phyloP scores from a whole-genome alignment of 2,113 vertebrate genomes.

The Prionailurus bengalensis region DNA sequence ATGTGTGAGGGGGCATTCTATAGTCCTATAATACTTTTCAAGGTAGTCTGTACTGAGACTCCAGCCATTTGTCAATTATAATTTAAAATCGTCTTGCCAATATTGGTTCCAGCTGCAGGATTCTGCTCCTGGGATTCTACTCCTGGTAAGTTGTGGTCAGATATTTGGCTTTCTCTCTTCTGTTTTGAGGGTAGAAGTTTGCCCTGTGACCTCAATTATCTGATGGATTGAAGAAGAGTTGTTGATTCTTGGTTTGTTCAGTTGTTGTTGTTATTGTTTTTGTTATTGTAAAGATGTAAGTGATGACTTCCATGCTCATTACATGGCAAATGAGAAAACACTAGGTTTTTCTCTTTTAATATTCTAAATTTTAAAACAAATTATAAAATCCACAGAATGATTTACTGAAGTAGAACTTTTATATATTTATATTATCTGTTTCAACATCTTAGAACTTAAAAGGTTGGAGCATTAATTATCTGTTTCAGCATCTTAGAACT shows the following conservation, averaged over 20 bases:
- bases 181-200: background rate
- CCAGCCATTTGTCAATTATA: background rate
- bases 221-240: background rate
- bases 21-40: background rate
- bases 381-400: background rate
- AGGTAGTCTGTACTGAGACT: background rate
- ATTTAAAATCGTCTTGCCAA: background rate
- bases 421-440: background rate
- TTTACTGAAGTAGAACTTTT: background rate
- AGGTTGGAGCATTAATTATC: constrained; percentile 9
- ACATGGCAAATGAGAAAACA: background rate
- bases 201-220: background rate
- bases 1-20: background rate
- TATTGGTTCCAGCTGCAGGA: background rate
- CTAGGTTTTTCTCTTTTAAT: background rate
- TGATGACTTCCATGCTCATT: background rate
- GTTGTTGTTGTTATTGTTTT: background rate
- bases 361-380: constrained; percentile 17
- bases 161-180: fast-evolving
- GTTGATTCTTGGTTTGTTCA: background rate
- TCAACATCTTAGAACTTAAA: background rate
- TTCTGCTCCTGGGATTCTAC: background rate
- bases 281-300: background rate
- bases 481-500: background rate
- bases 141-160: background rate